Percentiles rank a stretch among this genome's conserved stretches.
These are phyloP conservation scores for Forbesichthys agassizii DNA, from an alignment of 2,113 vertebrate species.

Conservation along the genomic window DNA sequence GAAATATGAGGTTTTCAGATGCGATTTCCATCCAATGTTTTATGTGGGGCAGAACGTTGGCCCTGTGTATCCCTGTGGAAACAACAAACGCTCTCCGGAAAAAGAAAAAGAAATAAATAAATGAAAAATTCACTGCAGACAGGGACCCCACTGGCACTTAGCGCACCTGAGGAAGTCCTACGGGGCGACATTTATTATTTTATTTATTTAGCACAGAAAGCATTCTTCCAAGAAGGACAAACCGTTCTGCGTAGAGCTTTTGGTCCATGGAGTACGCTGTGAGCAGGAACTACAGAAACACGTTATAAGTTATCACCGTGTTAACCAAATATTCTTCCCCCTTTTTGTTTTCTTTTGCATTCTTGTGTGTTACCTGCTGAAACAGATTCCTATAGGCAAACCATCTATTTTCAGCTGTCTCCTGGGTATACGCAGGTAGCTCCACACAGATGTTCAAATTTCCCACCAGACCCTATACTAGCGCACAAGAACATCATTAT, in stretches of 20 bases:
- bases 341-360: conserved; percentile 15
- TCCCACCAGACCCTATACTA: conserved; percentile 61
- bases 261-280: conserved; percentile 26
- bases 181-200: background rate
- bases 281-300: conserved; percentile 4
- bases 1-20: background rate
- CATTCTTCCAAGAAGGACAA: conserved; percentile 11
- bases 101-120: background rate
- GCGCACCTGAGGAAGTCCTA: conserved; percentile 8
- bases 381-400: conserved; percentile 40
- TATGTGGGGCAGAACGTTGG: background rate
- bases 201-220: background rate
- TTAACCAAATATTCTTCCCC: conserved; percentile 40
- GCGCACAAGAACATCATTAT: conserved; percentile 41
- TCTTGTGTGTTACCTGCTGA: conserved; percentile 24
- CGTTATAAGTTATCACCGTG: conserved; percentile 33
- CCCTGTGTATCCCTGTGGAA: background rate
- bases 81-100: background rate
- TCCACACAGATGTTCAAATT: conserved; percentile 63
- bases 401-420: conserved; percentile 59
- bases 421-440: conserved; percentile 37
- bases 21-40: background rate
- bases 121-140: background rate
- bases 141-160: background rate
- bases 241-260: conserved; percentile 8